Evolutionary conservation across 2,797 vertebrate species (phyloP).

Genomic region (Chromis chromis): DNA sequence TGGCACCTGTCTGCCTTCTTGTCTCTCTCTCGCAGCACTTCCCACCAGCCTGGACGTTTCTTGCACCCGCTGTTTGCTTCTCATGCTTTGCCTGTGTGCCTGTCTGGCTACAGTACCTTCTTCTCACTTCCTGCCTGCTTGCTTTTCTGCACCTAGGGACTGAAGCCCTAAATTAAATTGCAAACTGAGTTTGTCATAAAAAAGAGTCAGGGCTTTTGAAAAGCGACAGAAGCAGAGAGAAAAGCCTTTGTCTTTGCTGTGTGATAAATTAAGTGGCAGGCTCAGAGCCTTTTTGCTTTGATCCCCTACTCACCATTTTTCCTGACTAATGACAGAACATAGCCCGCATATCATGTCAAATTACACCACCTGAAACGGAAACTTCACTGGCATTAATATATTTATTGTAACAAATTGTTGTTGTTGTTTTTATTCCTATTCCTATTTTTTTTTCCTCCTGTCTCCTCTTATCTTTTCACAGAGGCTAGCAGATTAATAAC

Average conservation of each 20-base stretch:
- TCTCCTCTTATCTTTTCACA: constrained; percentile 76
- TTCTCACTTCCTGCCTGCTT: constrained; percentile 69
- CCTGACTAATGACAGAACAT: constrained; percentile 88
- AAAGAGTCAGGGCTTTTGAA: constrained; percentile 92
- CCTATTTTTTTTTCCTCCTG: constrained; percentile 43
- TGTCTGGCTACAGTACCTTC: constrained; percentile 64
- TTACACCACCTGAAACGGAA: constrained; percentile 85
- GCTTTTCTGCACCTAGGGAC: constrained; percentile 87
- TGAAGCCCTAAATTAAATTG: constrained; percentile 93
- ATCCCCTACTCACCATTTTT: constrained; percentile 84
- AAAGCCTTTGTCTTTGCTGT: constrained; percentile 92
- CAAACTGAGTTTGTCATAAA: constrained; percentile 92
- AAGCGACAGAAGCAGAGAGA: constrained; percentile 83
- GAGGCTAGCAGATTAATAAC: constrained; percentile 81
- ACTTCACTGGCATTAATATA: constrained; percentile 82
- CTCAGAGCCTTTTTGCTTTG: constrained; percentile 90
- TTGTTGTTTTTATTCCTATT: constrained; percentile 71
- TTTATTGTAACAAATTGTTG: constrained; percentile 81
- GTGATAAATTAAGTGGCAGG: constrained; percentile 95
- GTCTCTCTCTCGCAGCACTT: constrained; percentile 56
- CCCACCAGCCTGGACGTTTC: constrained; percentile 66
- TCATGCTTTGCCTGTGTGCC: constrained; percentile 55
- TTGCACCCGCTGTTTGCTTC: constrained; percentile 62
- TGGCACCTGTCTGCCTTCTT: constrained; percentile 75
- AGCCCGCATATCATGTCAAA: constrained; percentile 89